A percentile compares a stretch with the other conserved stretches of the same genome.
Conservation (phyloP, 1,140 invertebrate genomes). For the Galleria mellonella region DNA sequence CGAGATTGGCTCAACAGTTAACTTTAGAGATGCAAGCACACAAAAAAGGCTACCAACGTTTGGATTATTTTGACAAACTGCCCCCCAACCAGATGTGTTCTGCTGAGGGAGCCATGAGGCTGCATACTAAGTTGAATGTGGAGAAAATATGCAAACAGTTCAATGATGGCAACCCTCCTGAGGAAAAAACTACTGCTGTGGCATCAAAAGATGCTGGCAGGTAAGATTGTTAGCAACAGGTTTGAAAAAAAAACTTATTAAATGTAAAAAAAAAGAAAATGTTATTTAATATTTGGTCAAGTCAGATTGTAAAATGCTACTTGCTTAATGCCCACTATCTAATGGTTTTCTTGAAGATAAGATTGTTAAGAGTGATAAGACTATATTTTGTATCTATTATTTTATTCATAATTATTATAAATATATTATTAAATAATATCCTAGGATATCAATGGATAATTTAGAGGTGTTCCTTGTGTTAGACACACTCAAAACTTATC, state of each 20-base stretch:
- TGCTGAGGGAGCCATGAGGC: conserved; percentile 55
- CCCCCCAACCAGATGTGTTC: conserved; percentile 51
- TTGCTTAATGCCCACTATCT: no score
- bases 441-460: no score
- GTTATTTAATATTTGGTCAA: no score
- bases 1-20: conserved; percentile 65
- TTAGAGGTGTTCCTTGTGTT: no score
- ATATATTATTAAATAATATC: no score
- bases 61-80: conserved; percentile 68
- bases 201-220: conserved; percentile 65
- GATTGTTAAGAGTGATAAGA: no score
- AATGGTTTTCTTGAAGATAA: no score
- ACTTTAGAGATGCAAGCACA: conserved; percentile 77
- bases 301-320: no score
- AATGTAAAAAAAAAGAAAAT: not conserved
- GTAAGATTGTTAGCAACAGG: conserved; percentile 28
- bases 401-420: no score
- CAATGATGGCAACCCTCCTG: conserved; percentile 31
- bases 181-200: conserved; percentile 31
- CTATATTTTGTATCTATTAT: no score
- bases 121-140: conserved; percentile 60
- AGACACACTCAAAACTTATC: no score
- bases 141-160: conserved; percentile 58
- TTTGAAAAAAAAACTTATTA: not conserved
- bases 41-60: conserved; percentile 72